Percentiles rank a stretch among this genome's conserved stretches.
These are phyloP conservation scores for Gymnoscopelus braueri DNA, from an alignment of 2,797 vertebrate genomes.

Conservation along the genomic window DNA sequence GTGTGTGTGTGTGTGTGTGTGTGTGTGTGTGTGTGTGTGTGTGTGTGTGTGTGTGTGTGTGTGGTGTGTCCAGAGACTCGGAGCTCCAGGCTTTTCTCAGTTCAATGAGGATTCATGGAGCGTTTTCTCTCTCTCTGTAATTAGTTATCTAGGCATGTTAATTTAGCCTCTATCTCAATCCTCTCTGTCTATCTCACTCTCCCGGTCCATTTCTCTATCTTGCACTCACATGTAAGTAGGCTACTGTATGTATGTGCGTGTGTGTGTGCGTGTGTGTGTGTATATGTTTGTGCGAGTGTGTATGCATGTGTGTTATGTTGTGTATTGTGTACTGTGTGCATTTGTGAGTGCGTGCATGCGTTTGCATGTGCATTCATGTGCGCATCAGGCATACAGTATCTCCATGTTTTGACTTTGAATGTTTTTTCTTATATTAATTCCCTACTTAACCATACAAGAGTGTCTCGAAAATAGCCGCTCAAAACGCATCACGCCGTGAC, in stretches of 20 bases:
- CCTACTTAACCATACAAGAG: too few relatives aligned
- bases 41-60: constrained; percentile 13
- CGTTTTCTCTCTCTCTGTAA: constrained; percentile 39
- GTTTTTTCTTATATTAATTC: too few relatives aligned
- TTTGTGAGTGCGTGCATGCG: too few relatives aligned
- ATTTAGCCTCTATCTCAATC: not conserved
- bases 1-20: not conserved
- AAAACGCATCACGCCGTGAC: too few relatives aligned
- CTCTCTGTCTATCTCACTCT: too few relatives aligned
- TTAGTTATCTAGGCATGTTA: constrained; percentile 43
- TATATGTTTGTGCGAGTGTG: not conserved
- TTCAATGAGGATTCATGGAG: constrained; percentile 45
- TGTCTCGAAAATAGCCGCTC: too few relatives aligned
- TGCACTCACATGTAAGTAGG: too few relatives aligned
- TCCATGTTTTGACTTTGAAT: too few relatives aligned
- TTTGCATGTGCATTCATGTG: too few relatives aligned
- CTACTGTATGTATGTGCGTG: not conserved
- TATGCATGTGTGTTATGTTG: not conserved
- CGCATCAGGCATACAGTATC: too few relatives aligned
- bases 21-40: constrained; percentile 15
- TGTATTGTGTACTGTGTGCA: too few relatives aligned
- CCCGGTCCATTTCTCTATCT: too few relatives aligned
- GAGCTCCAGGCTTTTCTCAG: constrained; percentile 38
- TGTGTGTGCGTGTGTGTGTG: not conserved
- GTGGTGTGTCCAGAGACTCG: constrained; percentile 14